These are phyloP conservation scores for Epistrophe eligans DNA, from an alignment of 2,888 invertebrate species.

Conservation along the genomic window DNA sequence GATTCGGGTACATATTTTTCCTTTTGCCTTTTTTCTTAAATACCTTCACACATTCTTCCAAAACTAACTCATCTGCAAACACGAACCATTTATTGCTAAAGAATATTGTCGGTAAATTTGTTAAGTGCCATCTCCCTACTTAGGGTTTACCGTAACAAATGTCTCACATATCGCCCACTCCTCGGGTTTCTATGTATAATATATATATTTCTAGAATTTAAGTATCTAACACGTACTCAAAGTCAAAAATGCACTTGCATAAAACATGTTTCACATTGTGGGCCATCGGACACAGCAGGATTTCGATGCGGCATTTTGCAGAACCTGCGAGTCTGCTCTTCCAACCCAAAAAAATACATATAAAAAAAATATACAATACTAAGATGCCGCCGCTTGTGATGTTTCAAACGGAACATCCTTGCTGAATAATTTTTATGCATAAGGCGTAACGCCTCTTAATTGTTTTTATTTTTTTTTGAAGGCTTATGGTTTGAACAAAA, in stretches of 20 bases:
- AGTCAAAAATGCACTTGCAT: conserved; percentile 36
- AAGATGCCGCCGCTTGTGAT: conserved; percentile 57
- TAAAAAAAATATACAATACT: conserved; percentile 3
- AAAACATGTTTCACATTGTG: conserved; percentile 16
- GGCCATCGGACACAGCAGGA: conserved; percentile 68
- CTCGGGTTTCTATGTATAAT: conserved; percentile 14
- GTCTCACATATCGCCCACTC: conserved; percentile 58
- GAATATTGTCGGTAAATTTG: conserved; percentile 54
- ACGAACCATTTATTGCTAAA: neutral
- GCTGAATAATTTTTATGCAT: conserved; percentile 57
- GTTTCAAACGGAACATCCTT: conserved; percentile 53
- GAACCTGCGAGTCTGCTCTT: neutral
- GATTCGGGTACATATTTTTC: neutral
- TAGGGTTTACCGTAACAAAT: conserved; percentile 75
- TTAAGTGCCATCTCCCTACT: conserved; percentile 36
- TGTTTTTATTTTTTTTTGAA: conserved; percentile 39
- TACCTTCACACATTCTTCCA: conserved; percentile 22
- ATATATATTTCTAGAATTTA: conserved; percentile 47
- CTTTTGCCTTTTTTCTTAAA: neutral
- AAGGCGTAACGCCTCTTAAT: conserved; percentile 70
- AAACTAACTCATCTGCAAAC: conserved; percentile 10
- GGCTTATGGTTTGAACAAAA: conserved; percentile 29
- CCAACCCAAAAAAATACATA: neutral
- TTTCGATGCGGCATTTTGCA: conserved; percentile 34
- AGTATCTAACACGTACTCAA: conserved; percentile 60